These are phyloP conservation scores for Plemyria rubiginata DNA, from an alignment of 2,888 invertebrate genomes.

Conservation along the genomic window DNA sequence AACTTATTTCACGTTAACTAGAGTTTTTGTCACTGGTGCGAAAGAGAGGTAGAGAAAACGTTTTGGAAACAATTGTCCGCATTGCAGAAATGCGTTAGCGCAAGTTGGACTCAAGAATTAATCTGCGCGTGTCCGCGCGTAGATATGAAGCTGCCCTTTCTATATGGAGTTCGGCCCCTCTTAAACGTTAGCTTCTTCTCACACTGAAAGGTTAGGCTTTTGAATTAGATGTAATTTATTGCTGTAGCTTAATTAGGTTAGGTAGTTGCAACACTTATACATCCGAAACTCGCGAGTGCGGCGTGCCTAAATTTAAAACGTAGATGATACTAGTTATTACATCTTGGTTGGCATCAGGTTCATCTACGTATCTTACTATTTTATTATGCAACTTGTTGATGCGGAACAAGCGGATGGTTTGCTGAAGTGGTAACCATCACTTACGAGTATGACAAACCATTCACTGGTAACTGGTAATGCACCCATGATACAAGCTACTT, in stretches of 20 bases:
- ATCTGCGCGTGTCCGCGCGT: constrained; percentile 52
- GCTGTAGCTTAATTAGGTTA: background rate
- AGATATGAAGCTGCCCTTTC: constrained; percentile 50
- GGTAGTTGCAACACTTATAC: background rate
- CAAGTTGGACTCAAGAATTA: constrained; percentile 53
- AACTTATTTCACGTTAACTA: constrained; percentile 46
- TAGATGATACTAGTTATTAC: background rate
- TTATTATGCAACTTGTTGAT: no score
- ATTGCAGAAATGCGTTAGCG: constrained; percentile 63
- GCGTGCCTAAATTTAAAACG: background rate
- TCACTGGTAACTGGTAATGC: no score
- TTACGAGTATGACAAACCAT: no score
- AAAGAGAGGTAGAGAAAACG: constrained; percentile 45
- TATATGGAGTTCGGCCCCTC: constrained; percentile 53
- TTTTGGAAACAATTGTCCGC: constrained; percentile 42
- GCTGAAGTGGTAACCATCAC: no score
- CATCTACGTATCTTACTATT: no score
- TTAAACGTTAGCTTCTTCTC: constrained; percentile 41
- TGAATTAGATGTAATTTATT: constrained; percentile 9
- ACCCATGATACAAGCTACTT: no score
- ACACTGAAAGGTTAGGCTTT: constrained; percentile 34
- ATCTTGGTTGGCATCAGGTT: no score
- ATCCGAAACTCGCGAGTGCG: background rate
- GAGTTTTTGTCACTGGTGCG: constrained; percentile 38
- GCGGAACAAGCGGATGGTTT: no score